Conservation (phyloP, 2,113 vertebrate genomes). For the Gorsachius goisagi region DNA sequence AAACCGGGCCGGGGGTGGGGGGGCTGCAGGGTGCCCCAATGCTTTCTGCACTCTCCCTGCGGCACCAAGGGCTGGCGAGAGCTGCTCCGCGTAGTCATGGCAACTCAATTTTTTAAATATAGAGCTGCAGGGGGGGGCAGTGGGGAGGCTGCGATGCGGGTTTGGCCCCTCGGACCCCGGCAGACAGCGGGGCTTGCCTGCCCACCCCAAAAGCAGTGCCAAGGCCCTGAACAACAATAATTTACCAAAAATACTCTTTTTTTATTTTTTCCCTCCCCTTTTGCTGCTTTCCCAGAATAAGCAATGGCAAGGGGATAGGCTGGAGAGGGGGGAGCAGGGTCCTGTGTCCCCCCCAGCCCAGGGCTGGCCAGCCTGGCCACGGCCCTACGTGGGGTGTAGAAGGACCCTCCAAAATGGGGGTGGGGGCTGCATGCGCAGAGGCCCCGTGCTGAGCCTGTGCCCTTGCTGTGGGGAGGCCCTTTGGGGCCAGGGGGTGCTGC, state of each 20-base stretch:
- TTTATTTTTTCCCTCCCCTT: neutral
- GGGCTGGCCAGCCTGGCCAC: neutral
- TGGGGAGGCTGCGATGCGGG: rapidly evolving
- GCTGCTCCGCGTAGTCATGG: conserved; percentile 4
- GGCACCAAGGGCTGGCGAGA: neutral
- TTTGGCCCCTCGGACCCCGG: neutral
- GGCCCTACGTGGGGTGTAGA: neutral
- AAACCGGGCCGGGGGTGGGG: neutral
- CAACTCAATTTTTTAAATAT: conserved; percentile 8
- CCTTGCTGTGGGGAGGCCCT: too few species aligned
- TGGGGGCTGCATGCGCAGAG: neutral
- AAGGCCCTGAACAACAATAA: neutral
- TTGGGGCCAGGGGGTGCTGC: rapidly evolving
- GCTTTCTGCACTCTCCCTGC: neutral
- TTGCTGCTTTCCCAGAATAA: neutral
- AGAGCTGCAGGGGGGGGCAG: neutral
- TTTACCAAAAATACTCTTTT: neutral
- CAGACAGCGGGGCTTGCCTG: neutral
- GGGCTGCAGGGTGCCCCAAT: rapidly evolving
- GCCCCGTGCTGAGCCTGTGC: too few species aligned
- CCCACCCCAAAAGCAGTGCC: neutral
- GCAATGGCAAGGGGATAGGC: neutral
- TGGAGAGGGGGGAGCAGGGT: too few species aligned
- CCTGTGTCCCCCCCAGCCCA: neutral
- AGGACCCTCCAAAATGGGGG: neutral